Evolutionary conservation across 1,140 invertebrate genomes (phyloP), one percentile per base, ranked within the genome.

Genomic region (Antheraea pernyi): DNA sequence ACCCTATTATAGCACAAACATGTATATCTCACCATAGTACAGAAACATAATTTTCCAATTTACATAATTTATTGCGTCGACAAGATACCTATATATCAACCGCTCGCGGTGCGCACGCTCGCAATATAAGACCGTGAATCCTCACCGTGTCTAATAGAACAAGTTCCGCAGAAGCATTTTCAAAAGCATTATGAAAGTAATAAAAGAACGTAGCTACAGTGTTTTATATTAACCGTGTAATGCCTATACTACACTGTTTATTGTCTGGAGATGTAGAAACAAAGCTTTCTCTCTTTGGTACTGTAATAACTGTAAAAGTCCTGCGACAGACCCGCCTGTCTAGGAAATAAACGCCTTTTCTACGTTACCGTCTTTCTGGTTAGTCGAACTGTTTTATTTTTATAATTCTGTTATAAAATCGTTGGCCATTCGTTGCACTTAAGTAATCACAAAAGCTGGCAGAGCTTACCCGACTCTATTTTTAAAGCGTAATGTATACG

Each of bases 171-270:
- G 61, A 70, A 70, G 19, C 37, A 70, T 68, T 76, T 76, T 72
- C 69, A 74, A 67, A 72, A 75, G 76, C 60, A 61, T 36, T 22
- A 61, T 75, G 68, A 70, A 75, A 75, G 77, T 79, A 79, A 79
- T 77, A 65, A 65, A 64, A 64, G 62, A 64, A 42, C 37, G 76
- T 70, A 75, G 62, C 69, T 65, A 74, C 58, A 36, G 62, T 70
- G 66, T 70, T 76, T 69, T 72, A 75, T 77, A 77, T 69, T 69
- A 75, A 67, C 67, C 69, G 67, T 67, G 48, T 71, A 71, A 74
- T 70, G 69, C 37, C 53, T 65, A 68, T 70, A 67, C 61, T 60
- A 61, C 61, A 46, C 39, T 68, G 69, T 74, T 74, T 71, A 71
- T 74, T 59, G 63, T 42, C 39, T 16, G 58, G 36, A 67, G 64